Conservation (phyloP, 2,888 invertebrate genomes). For the Calameuta idolon region DNA sequence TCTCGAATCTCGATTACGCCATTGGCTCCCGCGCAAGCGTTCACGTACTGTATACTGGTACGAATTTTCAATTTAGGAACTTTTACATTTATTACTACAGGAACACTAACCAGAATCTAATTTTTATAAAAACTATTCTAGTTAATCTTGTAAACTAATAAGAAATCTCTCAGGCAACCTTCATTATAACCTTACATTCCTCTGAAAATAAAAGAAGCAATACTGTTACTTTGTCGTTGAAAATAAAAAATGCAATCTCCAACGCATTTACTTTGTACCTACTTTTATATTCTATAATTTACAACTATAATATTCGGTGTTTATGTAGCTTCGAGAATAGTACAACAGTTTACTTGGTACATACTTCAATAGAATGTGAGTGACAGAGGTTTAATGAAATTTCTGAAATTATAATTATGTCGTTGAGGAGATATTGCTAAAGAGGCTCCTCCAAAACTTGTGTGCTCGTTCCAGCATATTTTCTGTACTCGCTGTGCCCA, state of each 20-base stretch:
- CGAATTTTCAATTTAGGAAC: not conserved
- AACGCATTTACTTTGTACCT: not conserved
- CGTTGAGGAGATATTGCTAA: not conserved
- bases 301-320: not conserved
- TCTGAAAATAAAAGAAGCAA: not conserved
- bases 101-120: not conserved
- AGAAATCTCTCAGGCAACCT: not conserved
- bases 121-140: not conserved
- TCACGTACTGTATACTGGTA: not conserved
- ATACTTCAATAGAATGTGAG: no score
- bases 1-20: not conserved
- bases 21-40: not conserved
- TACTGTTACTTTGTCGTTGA: not conserved
- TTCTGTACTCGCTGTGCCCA: not conserved
- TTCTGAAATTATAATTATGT: not conserved
- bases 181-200: not conserved
- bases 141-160: not conserved
- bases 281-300: not conserved
- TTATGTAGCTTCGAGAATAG: not conserved
- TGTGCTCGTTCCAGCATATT: not conserved
- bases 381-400: not conserved
- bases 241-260: not conserved
- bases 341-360: not conserved
- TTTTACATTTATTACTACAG: not conserved
- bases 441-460: not conserved